Evolutionary conservation across 2,888 invertebrate genomes (phyloP).

Genomic region (Trypoxylon attenuatum): DNA sequence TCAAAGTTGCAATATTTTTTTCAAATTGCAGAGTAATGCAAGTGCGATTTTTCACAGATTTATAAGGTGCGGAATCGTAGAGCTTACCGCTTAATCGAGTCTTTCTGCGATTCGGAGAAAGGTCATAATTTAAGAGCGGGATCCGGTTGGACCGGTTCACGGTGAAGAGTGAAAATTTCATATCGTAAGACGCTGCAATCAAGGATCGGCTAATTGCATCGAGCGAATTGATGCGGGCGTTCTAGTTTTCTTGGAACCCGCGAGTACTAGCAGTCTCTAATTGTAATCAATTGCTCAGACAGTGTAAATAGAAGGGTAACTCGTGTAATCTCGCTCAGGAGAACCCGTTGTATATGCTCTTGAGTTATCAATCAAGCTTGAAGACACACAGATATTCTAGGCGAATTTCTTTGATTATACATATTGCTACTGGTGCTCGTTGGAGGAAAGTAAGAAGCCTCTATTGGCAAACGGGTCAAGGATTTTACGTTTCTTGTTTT

Average conservation of each 20-base stretch:
- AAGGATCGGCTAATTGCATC: constrained; percentile 9
- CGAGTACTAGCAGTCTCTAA: not conserved
- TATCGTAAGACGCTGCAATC: not conserved
- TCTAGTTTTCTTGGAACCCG: constrained; percentile 3
- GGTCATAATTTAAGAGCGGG: not conserved
- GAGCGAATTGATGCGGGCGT: not conserved
- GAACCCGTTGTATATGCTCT: too few relatives aligned
- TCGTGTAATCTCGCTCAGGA: too few relatives aligned
- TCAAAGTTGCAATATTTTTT: not conserved
- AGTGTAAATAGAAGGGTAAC: not conserved
- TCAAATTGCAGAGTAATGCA: too few relatives aligned
- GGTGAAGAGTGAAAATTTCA: constrained; percentile 41
- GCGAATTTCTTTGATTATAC: too few relatives aligned
- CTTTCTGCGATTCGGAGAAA: constrained; percentile 15
- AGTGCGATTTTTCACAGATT: too few relatives aligned
- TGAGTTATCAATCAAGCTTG: too few relatives aligned
- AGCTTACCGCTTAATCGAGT: too few relatives aligned
- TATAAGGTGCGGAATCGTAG: too few relatives aligned
- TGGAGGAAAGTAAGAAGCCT: constrained; percentile 22
- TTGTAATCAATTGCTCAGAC: not conserved
- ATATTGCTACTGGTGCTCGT: too few relatives aligned
- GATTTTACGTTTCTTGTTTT: constrained; percentile 34
- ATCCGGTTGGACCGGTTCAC: constrained; percentile 39
- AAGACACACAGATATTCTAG: too few relatives aligned
- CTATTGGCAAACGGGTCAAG: constrained; percentile 34